Conservation (phyloP, 2,888 invertebrate genomes). For the Rambutsinella grinnellia region DNA sequence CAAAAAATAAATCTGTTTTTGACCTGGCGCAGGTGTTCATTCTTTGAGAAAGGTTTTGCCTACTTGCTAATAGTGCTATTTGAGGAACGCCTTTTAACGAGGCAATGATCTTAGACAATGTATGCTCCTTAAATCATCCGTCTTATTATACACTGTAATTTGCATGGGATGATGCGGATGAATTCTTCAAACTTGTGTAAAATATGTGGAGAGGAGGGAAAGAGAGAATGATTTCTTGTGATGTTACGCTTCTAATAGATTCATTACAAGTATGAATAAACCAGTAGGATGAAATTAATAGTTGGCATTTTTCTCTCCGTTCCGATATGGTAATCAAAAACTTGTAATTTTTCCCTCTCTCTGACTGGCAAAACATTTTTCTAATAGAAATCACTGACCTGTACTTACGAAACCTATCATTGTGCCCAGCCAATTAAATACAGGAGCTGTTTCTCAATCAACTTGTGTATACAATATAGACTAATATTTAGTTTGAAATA, state of each 20-base stretch:
- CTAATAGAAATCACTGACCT: slow-evolving; percentile 53
- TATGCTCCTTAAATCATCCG: neutral
- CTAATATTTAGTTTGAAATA: no score
- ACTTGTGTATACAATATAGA: no score
- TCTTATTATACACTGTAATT: neutral
- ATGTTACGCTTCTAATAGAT: slow-evolving; percentile 38
- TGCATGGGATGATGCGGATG: neutral
- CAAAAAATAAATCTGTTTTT: neutral
- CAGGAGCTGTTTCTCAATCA: no score
- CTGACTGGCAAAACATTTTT: slow-evolving; percentile 14
- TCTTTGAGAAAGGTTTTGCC: slow-evolving; percentile 35
- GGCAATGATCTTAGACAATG: neutral
- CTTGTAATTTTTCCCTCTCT: neutral
- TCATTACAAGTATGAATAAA: slow-evolving; percentile 41
- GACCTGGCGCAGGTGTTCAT: slow-evolving; percentile 44
- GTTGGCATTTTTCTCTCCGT: slow-evolving; percentile 15
- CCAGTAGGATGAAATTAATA: slow-evolving; percentile 32
- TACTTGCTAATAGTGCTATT: neutral
- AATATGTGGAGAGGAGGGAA: neutral
- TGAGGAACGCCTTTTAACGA: neutral
- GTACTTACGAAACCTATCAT: slow-evolving; percentile 43
- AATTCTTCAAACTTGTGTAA: neutral
- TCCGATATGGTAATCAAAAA: neutral
- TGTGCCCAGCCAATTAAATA: slow-evolving; percentile 9
- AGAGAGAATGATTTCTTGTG: neutral